Evolutionary conservation across 2,888 invertebrate species (phyloP), one percentile per base, ranked within the genome.

Genomic region (Coelinius sp.): DNA sequence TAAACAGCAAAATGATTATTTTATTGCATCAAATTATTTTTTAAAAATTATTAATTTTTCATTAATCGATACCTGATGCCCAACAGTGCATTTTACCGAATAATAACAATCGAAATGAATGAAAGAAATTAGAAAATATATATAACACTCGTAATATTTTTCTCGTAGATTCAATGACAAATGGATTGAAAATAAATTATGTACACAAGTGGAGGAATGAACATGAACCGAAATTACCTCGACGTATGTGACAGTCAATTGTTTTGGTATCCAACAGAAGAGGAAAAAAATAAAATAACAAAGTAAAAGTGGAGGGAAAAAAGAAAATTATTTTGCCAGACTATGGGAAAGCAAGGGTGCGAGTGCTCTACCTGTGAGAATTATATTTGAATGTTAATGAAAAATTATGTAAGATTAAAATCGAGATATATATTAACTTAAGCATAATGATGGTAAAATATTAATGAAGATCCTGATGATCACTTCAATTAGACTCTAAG

Each of bases 331-430:
- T 35, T 69, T 62, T 44, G 44, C 17, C 46, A 44, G 53, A 59
- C 66, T 75, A 73, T n/a, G n/a, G 78, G 75, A 76, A 35, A 24
- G 66, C 7, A 69, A 65, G 82, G 83, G 84, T 81, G 84, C 80
- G 83, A 85, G 80, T 84, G 83, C 80, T n/a, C n/a, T 84, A 83
- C 81, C 81, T 83, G 83, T 81, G 82, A 81, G 82, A 84, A 81
- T 73, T 76, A 82, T 84, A 82, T 83, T 82, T 82, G 75, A 81
- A 83, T 83, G 83, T 83, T 83, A 80, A 76, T 79, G 80, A 72
- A 77, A 79, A 81, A 76, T 81, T 83, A 80, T 80, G 17, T 62
- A 62, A 82, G 75, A 80, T 80, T 73, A 77, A 80, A 81, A 77
- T 80, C 80, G 80, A 79, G 82, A 80, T 79, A 80, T 71, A 78